phyloP scores from a whole-genome alignment of 2,113 vertebrate genomes.

The Garra rufa region DNA sequence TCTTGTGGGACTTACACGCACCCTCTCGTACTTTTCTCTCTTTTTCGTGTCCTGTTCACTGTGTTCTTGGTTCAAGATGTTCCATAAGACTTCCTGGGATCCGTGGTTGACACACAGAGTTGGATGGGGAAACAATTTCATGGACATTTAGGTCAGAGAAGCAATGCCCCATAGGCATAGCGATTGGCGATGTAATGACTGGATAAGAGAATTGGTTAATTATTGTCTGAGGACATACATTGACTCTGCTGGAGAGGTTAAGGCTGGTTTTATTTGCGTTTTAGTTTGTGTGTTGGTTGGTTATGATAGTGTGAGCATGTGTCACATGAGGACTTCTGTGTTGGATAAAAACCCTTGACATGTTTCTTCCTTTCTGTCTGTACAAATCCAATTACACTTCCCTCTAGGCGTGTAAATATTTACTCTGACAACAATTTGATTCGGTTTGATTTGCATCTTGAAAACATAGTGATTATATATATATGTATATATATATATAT shows the following conservation, averaged over 20 bases:
- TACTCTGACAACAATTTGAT: background rate
- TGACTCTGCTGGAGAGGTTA: constrained; percentile 33
- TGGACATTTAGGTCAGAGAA: constrained; percentile 49
- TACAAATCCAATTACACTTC: background rate
- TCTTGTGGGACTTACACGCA: background rate
- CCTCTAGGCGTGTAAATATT: background rate
- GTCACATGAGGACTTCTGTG: background rate
- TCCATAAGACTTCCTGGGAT: constrained; percentile 41
- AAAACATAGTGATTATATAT: too few relatives aligned
- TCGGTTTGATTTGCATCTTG: background rate
- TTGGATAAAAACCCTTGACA: background rate
- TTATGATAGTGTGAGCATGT: background rate
- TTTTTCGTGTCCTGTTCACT: constrained; percentile 46
- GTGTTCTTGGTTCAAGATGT: constrained; percentile 55
- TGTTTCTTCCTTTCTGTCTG: constrained; percentile 8
- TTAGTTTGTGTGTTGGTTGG: background rate
- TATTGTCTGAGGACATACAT: background rate
- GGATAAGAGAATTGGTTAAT: background rate
- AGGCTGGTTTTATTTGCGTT: constrained; percentile 29
- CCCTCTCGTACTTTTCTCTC: constrained; percentile 20
- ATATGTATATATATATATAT: too few relatives aligned
- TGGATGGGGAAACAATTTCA: constrained; percentile 13
- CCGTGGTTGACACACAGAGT: constrained; percentile 11
- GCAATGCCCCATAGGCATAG: background rate
- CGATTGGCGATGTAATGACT: background rate